These are phyloP conservation scores for Chiloscyllium plagiosum DNA, from an alignment of 2,113 vertebrate species.

Conservation along the genomic window DNA sequence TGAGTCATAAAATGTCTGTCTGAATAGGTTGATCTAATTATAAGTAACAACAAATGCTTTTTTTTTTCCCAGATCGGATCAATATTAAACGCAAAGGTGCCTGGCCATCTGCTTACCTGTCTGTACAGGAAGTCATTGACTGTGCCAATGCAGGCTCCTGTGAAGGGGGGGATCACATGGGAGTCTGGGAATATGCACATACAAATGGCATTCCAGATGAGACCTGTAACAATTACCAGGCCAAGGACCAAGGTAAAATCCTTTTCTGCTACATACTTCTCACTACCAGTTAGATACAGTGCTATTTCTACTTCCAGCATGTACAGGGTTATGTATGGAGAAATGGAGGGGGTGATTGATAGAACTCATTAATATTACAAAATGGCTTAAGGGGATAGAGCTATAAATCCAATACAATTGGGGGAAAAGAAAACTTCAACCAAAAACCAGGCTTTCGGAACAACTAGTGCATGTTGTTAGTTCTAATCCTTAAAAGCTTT, in stretches of 20 bases:
- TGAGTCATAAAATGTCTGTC: no score
- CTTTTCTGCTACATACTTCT: neutral
- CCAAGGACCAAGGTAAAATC: constrained; percentile 78
- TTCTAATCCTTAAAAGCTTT: neutral
- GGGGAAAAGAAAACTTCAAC: neutral
- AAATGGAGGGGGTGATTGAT: neutral
- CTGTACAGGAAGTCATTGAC: constrained; percentile 87
- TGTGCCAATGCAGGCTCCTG: constrained; percentile 73
- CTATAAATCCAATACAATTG: neutral
- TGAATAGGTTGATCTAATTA: no score
- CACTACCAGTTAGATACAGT: no score
- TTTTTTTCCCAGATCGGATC: constrained; percentile 73
- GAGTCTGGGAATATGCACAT: constrained; percentile 79
- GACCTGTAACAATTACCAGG: constrained; percentile 98
- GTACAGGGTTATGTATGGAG: neutral
- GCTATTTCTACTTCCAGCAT: neutral
- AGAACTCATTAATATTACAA: neutral
- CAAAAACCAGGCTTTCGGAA: neutral
- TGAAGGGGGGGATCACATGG: constrained; percentile 75
- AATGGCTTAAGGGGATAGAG: neutral
- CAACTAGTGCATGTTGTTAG: neutral
- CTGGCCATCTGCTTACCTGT: constrained; percentile 87
- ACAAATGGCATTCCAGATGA: constrained; percentile 86
- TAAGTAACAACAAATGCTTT: neutral
- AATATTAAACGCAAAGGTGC: constrained; percentile 85